Conservation (phyloP, 1,140 invertebrate species). For the Pseudomyrmex dendroicus region DNA sequence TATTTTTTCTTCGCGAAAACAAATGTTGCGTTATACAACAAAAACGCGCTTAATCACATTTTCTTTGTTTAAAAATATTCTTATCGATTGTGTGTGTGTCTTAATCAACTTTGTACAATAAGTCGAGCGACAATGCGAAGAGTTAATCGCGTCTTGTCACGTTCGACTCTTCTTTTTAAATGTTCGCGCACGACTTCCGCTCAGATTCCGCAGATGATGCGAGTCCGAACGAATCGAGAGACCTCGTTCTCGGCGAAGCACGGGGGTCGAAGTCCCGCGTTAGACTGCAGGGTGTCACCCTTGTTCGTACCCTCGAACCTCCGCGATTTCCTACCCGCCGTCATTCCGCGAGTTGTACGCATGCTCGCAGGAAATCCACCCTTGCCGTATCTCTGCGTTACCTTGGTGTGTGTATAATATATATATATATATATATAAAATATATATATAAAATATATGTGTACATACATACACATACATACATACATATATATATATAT, state of each 20-base stretch:
- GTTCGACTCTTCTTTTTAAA: neutral
- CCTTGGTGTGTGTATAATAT: slow-evolving; percentile 13
- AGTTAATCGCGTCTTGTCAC: neutral
- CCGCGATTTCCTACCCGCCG: slow-evolving; percentile 69
- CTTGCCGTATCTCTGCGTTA: slow-evolving; percentile 53
- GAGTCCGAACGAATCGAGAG: slow-evolving; percentile 1
- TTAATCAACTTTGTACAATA: neutral
- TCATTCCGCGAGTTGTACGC: slow-evolving; percentile 53
- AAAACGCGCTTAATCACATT: too few relatives aligned
- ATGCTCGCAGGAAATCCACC: slow-evolving; percentile 64
- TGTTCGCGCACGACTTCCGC: slow-evolving; percentile 22
- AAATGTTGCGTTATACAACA: neutral
- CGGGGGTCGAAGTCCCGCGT: slow-evolving; percentile 80
- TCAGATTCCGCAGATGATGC: slow-evolving; percentile 20
- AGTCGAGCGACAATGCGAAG: neutral
- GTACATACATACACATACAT: too few relatives aligned
- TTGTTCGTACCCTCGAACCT: slow-evolving; percentile 77
- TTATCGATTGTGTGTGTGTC: neutral
- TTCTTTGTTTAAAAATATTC: neutral
- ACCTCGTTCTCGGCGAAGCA: slow-evolving; percentile 56
- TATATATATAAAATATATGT: neutral
- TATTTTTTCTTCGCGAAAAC: neutral
- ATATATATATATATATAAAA: neutral
- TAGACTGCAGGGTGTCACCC: slow-evolving; percentile 85
- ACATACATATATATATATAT: neutral